Conservation (phyloP, 1,140 invertebrate genomes). For the Chlorops oryzae region DNA sequence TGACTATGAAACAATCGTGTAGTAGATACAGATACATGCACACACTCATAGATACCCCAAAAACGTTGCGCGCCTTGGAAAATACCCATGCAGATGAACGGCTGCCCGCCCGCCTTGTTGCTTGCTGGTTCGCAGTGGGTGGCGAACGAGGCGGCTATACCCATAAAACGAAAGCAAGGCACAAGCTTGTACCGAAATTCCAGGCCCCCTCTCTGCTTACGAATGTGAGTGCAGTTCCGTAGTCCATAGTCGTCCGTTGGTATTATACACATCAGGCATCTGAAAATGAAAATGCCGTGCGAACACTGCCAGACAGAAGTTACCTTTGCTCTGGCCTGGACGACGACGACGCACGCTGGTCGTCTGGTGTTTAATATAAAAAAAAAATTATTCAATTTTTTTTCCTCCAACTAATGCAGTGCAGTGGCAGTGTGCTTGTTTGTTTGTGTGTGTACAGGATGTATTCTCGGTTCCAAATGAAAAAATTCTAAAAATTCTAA, state of each 20-base stretch:
- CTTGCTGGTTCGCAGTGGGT: slow-evolving; percentile 10
- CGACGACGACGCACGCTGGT: slow-evolving; percentile 45
- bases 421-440: too few species aligned
- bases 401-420: too few species aligned
- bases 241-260: too few species aligned
- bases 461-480: too few species aligned
- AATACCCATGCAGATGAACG: slow-evolving; percentile 3
- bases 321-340: slow-evolving; percentile 49
- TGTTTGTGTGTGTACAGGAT: too few species aligned
- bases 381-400: slow-evolving; percentile 3
- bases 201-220: too few species aligned
- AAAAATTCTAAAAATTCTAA: too few species aligned
- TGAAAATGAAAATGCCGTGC: slow-evolving; percentile 21
- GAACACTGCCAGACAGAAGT: slow-evolving; percentile 42
- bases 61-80: slow-evolving; percentile 10
- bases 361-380: slow-evolving; percentile 24
- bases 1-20: not conserved
- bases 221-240: too few species aligned
- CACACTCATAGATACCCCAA: not conserved
- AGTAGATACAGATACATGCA: not conserved
- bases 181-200: slow-evolving; percentile 28
- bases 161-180: slow-evolving; percentile 1
- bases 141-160: slow-evolving; percentile 1
- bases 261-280: too few species aligned
- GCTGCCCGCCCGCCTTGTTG: slow-evolving; percentile 10